These are phyloP conservation scores for Astropecten irregularis DNA, from an alignment of 53 echinoderm and acorn worm genomes.

Conservation along the genomic window DNA sequence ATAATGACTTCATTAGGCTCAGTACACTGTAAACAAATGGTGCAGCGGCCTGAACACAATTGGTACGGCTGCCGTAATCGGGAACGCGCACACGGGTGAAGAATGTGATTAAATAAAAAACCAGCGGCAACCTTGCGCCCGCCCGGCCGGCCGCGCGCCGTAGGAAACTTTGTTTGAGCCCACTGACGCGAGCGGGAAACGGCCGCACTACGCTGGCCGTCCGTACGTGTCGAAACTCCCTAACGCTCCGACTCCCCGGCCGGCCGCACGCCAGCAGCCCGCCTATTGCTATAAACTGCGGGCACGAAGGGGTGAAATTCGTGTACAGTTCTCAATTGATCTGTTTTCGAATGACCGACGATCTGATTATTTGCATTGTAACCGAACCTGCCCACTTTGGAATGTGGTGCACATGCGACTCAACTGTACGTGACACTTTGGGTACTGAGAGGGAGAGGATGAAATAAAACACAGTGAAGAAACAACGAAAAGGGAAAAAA, in stretches of 20 bases:
- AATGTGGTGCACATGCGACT: background rate
- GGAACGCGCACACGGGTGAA: background rate
- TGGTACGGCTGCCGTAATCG: background rate
- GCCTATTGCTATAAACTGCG: too few species aligned
- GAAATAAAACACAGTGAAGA: too few species aligned
- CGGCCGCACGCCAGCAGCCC: background rate
- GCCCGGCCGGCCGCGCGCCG: too few species aligned
- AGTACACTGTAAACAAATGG: constrained; percentile 26
- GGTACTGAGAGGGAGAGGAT: too few species aligned
- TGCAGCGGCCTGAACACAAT: constrained; percentile 6
- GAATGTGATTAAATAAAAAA: constrained; percentile 11
- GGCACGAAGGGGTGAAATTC: background rate
- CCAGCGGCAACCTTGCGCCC: too few species aligned
- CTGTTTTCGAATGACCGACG: background rate
- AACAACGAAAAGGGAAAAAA: too few species aligned
- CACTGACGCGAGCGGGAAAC: constrained; percentile 8
- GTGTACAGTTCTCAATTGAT: background rate
- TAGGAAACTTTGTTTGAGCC: constrained; percentile 2
- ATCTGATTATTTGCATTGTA: constrained; percentile 38
- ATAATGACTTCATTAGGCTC: constrained; percentile 31
- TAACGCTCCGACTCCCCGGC: background rate
- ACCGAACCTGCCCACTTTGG: background rate
- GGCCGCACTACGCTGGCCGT: background rate
- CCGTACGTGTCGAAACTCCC: constrained; percentile 24
- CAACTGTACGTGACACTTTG: too few species aligned